These are phyloP conservation scores for Lamellibrachia satsuma DNA, from an alignment of 2,888 invertebrate species.

Conservation along the genomic window DNA sequence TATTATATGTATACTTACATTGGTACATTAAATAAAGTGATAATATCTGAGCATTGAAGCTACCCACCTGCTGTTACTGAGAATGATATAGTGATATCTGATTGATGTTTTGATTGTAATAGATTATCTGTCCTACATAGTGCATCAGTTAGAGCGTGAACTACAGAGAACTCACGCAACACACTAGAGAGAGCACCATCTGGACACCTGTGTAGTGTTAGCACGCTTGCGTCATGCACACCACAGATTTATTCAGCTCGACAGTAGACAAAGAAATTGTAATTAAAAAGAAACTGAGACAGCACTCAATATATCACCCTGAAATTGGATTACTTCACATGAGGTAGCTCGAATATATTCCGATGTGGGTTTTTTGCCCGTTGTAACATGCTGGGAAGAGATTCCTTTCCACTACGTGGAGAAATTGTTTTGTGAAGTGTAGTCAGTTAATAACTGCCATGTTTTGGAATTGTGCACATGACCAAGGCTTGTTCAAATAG, in stretches of 20 bases:
- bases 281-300: not conserved
- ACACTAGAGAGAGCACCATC: not conserved
- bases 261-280: not conserved
- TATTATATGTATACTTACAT: not conserved
- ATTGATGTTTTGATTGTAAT: not conserved
- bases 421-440: not conserved
- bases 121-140: not conserved
- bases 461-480: not conserved
- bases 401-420: not conserved
- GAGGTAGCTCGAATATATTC: not conserved
- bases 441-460: not conserved
- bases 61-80: not conserved
- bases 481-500: not conserved
- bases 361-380: no score
- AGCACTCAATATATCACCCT: not conserved
- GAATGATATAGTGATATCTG: not conserved
- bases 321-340: not conserved
- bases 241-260: not conserved
- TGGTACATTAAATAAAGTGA: not conserved
- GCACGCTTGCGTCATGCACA: not conserved
- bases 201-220: not conserved
- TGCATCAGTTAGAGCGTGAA: not conserved
- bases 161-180: not conserved
- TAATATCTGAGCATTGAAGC: not conserved
- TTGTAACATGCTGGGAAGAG: not conserved